phyloP scores from a whole-genome alignment of 2,888 invertebrate genomes.

The Hirtodrosophila trivittata region DNA sequence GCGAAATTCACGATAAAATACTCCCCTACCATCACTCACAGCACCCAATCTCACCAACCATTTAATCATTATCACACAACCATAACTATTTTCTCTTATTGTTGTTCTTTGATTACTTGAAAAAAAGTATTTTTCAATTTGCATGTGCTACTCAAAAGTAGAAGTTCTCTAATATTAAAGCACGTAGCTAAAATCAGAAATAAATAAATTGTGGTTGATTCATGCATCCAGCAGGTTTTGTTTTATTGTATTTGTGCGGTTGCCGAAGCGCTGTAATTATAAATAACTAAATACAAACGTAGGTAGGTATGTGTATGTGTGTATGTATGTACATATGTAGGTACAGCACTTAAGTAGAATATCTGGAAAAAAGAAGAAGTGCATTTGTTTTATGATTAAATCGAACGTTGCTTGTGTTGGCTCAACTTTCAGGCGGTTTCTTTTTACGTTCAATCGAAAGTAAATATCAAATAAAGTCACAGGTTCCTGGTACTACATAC shows the following conservation, averaged over 20 bases:
- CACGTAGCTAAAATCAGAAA: conserved; percentile 50
- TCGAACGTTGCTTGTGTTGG: conserved; percentile 23
- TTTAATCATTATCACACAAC: conserved; percentile 35
- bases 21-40: too few species aligned
- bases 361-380: conserved; percentile 46
- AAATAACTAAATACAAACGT: conserved; percentile 7
- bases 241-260: conserved; percentile 30
- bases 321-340: background rate
- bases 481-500: conserved; percentile 35
- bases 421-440: conserved; percentile 37
- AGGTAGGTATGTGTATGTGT: conserved; percentile 12
- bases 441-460: conserved; percentile 55
- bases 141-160: conserved; percentile 23
- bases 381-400: conserved; percentile 50
- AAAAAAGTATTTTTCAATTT: conserved; percentile 12
- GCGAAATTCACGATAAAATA: conserved; percentile 25
- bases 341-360: conserved; percentile 7
- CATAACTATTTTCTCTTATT: conserved; percentile 22
- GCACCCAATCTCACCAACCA: conserved; percentile 16
- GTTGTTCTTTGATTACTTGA: conserved; percentile 6
- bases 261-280: conserved; percentile 18
- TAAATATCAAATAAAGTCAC: conserved; percentile 36
- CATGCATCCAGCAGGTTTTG: conserved; percentile 35
- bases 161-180: conserved; percentile 37
- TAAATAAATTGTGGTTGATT: conserved; percentile 41